Conservation (phyloP, 2,797 vertebrate species). For the Enteromius treurensis region DNA sequence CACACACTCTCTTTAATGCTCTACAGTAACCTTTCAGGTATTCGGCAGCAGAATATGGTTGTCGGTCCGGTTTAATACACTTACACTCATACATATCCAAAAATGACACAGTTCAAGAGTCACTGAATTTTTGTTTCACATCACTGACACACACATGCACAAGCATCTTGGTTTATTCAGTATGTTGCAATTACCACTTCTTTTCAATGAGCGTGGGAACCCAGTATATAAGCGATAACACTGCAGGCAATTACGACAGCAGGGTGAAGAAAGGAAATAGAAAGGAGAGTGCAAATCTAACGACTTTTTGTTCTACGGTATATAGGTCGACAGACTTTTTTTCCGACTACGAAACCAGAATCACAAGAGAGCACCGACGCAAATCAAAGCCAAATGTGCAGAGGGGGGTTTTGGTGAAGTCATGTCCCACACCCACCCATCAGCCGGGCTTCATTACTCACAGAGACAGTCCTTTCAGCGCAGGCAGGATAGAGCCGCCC, state of each 20-base stretch:
- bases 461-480: slow-evolving; percentile 48
- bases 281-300: neutral
- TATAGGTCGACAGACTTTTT: neutral
- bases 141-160: neutral
- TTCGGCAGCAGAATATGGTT: neutral
- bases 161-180: neutral
- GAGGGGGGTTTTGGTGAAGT: slow-evolving; percentile 49
- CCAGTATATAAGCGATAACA: neutral
- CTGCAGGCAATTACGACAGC: neutral
- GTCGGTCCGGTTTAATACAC: neutral
- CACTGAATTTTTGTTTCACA: neutral
- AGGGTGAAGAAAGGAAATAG: neutral
- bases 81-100: neutral
- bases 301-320: neutral
- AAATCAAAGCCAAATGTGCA: slow-evolving; percentile 65
- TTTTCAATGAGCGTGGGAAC: neutral
- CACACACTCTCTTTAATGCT: too few species aligned
- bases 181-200: neutral
- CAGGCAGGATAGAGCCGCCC: slow-evolving; percentile 55
- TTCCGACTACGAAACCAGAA: slow-evolving; percentile 33
- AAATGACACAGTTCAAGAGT: neutral
- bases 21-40: neutral
- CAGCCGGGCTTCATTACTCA: slow-evolving; percentile 57
- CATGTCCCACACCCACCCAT: slow-evolving; percentile 38
- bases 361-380: slow-evolving; percentile 49